Base-by-base conservation (phyloP, 1,140 invertebrate species). In the Drosophila sp. region DNA sequence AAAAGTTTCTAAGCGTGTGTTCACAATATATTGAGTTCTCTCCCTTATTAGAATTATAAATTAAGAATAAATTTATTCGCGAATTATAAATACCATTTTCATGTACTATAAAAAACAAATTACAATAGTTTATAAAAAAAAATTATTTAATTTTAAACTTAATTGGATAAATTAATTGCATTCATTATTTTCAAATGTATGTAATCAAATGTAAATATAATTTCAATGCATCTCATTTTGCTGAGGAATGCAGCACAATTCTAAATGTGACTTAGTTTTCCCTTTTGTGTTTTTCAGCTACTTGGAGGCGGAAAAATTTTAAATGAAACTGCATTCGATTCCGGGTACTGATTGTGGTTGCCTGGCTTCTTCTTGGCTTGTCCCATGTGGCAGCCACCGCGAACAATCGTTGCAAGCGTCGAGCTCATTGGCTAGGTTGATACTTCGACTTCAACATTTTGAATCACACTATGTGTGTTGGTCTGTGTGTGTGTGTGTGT, bases 281-380 rank as follows among this genome's bases (percentile, higher is more conserved):
- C 6, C 16, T 18, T 18, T 18, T 45, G 16, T 45, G 14, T 46
- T 11, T 54, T 38, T 29, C 0, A 16, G 45, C n/a, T 48, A 13
- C 46, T 11, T 27, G 16, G 27, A 51, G 34, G 34, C 29, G 27
- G 48, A 13, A 32, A 45, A 65, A 66, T 61, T 46, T 16, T 32
- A 56, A 36, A 50, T 29, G 8, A 11, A 43, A 32, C 51, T 66
- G 32, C 40, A 34, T 27, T 18, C 9, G 14, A 48, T 6, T 25
- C n/a, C 7, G 21, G 40, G 11, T 54, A 16, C 9, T 32, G 40
- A 29, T 38, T 13, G 29, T 46, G 56, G 18, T 56, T 65, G 62
- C 18, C 18, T 46, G 43, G 27, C 40, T 65, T 65, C 29, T 21
- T 21, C 1, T 43, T 25, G 27, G 58, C 8, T 21, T 45, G 41